Percentiles rank a stretch among this genome's conserved stretches.
phyloP scores from a whole-genome alignment of 2,113 vertebrate species.

The Caranx melampygus region DNA sequence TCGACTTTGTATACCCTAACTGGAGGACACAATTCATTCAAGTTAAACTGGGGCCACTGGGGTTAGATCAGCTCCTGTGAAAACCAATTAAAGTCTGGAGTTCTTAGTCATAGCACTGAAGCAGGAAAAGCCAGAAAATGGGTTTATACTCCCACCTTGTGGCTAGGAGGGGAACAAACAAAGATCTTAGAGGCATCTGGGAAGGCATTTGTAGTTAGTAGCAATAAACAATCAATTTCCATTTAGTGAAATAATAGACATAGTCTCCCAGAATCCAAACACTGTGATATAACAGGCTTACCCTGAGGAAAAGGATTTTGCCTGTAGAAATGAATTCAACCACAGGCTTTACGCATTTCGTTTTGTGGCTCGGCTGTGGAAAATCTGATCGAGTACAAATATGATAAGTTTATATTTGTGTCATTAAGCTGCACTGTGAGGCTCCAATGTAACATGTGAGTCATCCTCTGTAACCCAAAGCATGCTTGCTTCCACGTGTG shows the following conservation, averaged over 20 bases:
- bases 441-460: conserved; percentile 6
- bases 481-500: conserved; percentile 35
- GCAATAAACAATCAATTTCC: conserved; percentile 20
- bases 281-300: not conserved
- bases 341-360: conserved; percentile 11
- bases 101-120: not conserved
- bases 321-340: conserved; percentile 5
- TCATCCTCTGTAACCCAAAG: conserved; percentile 30
- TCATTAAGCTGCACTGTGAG: conserved; percentile 19
- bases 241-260: conserved; percentile 28
- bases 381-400: conserved; percentile 46
- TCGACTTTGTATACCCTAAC: not conserved
- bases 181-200: not conserved
- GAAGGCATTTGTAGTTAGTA: not conserved
- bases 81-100: not conserved
- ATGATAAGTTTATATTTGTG: conserved; percentile 30
- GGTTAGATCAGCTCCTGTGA: not conserved
- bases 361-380: conserved; percentile 15
- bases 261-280: conserved; percentile 12
- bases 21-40: not conserved
- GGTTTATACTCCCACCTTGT: conserved; percentile 74
- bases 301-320: conserved; percentile 15
- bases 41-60: not conserved
- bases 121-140: conserved; percentile 2
- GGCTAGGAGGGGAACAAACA: conserved; percentile 42